Percentiles rank a stretch among this genome's conserved stretches.
Evolutionary conservation across 1,140 invertebrate species (phyloP).

Genomic region (Drosophila kepulauana): DNA sequence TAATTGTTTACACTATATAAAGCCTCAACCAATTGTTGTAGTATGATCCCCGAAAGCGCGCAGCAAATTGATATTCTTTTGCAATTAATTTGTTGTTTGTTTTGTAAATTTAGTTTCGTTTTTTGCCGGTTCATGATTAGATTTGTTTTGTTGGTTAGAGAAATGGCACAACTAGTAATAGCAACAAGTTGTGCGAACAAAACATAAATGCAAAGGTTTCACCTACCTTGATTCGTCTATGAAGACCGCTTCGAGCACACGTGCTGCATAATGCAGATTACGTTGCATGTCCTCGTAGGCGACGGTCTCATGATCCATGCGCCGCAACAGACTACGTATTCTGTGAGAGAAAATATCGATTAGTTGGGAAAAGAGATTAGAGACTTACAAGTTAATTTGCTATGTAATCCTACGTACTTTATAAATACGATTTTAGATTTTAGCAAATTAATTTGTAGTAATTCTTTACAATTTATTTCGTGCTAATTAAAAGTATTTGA

Average conservation of each 20-base stretch:
- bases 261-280: conserved; percentile 94
- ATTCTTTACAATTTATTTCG: too few species aligned
- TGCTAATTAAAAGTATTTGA: too few species aligned
- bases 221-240: conserved; percentile 95
- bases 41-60: conserved; percentile 39
- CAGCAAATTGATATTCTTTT: conserved; percentile 28
- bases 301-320: conserved; percentile 93
- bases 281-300: conserved; percentile 93
- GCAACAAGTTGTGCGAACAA: conserved; percentile 1
- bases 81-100: not conserved
- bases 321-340: conserved; percentile 92
- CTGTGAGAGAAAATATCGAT: conserved; percentile 86
- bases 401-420: not conserved
- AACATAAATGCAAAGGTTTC: conserved; percentile 29
- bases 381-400: not conserved
- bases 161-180: conserved; percentile 11
- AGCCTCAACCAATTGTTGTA: conserved; percentile 71
- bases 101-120: conserved; percentile 1
- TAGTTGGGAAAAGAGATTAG: not conserved
- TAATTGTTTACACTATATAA: conserved; percentile 30
- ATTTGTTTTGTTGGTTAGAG: conserved; percentile 36
- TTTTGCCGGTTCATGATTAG: conserved; percentile 44
- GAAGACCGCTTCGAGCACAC: conserved; percentile 94
- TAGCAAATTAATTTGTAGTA: too few species aligned
- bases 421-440: too few species aligned